Conservation (phyloP, 2,888 invertebrate genomes). For the Molorchus minor region DNA sequence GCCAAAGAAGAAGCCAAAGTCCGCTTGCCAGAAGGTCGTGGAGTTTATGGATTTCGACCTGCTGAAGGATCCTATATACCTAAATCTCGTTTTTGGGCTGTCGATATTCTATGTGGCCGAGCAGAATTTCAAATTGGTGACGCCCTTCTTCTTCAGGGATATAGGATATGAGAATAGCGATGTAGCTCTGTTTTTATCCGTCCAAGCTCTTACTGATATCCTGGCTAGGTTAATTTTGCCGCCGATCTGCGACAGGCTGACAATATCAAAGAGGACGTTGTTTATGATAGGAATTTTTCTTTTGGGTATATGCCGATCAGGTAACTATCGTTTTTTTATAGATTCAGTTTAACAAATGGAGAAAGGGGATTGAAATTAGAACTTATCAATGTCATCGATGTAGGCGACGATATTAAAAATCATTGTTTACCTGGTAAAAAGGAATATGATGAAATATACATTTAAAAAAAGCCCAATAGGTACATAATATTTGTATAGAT, state of each 20-base stretch:
- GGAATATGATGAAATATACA: no score
- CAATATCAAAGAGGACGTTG: conserved; percentile 74
- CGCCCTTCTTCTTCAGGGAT: conserved; percentile 53
- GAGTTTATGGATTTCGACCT: conserved; percentile 76
- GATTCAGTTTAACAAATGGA: conserved; percentile 6
- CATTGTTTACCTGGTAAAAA: no score
- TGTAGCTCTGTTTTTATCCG: conserved; percentile 77
- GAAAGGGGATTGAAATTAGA: conserved; percentile 11
- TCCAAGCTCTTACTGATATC: conserved; percentile 79
- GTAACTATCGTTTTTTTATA: conserved; percentile 65
- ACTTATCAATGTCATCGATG: no score
- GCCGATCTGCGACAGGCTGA: conserved; percentile 74
- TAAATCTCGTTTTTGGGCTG: conserved; percentile 76
- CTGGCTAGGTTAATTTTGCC: conserved; percentile 77
- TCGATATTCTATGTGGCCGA: conserved; percentile 80
- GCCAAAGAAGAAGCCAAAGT: conserved; percentile 47
- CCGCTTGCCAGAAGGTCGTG: conserved; percentile 63
- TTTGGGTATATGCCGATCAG: conserved; percentile 76
- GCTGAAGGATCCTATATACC: conserved; percentile 76
- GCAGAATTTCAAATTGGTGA: conserved; percentile 71
- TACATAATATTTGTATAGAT: no score
- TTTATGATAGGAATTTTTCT: conserved; percentile 78
- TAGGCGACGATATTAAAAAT: no score
- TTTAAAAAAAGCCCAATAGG: no score
- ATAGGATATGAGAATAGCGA: conserved; percentile 67